Evolutionary conservation across 30 jellyfish, hydroid and myxozoan species (phyloP), one percentile per base, ranked within the genome.

Genomic region (Mastigias papua): DNA sequence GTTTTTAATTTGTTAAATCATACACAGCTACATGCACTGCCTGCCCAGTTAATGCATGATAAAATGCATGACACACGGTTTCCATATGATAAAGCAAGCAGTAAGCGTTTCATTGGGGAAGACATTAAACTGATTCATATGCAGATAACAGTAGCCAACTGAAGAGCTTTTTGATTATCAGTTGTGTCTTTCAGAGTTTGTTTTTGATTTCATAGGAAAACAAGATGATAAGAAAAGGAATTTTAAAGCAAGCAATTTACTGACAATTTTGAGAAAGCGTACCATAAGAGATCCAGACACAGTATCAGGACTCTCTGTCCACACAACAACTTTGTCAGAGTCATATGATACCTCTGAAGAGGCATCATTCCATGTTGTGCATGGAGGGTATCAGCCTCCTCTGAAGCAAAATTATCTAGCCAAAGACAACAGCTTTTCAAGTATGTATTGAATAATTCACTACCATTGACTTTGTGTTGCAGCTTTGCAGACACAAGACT

Each of bases 271-370:
- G 37, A 34, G 48, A 21, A 72, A 48, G 21, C 42, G 63, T 1
- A 3, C 35, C 63, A 4, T 72, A 7, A 72, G 22, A 9, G 42
- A 35, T 37, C 48, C 42, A 33, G 83, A 72, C 21, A 35, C 83
- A 0, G 68, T 72, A 1, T 72, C 83, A 34, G 25, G 32, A 6
- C 37, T 48, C 1, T 72, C 83, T 34, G 83, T 72, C 15, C 69
- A 35, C 2, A 72, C 67, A 13, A 31, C 69, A 33, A 69, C 61
- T 5, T 69, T 31, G 58, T 31, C 80, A 37, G 54, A 37, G 11
- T 69, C 80, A 16, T 69, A 69, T 21, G 33, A 13, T 0, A 27
- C 83, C 1, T 32, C 33, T 10, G 83, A 72, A 34, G 35, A n/a
- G 19, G 35, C 23, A 4, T 33, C 66, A 4, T 16, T 34, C 26